phyloP scores from a whole-genome alignment of 1,140 invertebrate genomes.

The Tribolium madens region DNA sequence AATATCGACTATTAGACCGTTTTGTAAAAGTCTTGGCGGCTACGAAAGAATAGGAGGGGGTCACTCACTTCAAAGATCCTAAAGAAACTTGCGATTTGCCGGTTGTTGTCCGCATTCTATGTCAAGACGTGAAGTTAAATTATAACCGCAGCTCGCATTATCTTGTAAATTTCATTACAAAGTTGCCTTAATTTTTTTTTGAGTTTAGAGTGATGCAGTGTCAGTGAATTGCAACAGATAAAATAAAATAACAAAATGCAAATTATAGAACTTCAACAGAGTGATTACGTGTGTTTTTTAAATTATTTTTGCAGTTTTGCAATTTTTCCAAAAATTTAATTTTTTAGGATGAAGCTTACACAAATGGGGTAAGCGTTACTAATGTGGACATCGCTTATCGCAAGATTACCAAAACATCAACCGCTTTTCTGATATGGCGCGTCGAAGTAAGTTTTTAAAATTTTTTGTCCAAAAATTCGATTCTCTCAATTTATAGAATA shows the following conservation, averaged over 20 bases:
- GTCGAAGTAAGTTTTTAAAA: constrained; percentile 74
- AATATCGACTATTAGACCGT: constrained; percentile 8
- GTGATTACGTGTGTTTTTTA: constrained; percentile 57
- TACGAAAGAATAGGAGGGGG: constrained; percentile 38
- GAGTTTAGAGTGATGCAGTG: neutral
- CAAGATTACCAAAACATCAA: constrained; percentile 78
- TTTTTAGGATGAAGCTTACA: constrained; percentile 59
- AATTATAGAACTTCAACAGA: constrained; percentile 58
- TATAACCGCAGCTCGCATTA: constrained; percentile 6
- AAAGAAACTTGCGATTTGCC: constrained; percentile 48
- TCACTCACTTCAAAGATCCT: constrained; percentile 46
- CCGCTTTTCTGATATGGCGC: constrained; percentile 84
- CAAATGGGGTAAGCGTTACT: constrained; percentile 58
- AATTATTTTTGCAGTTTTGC: neutral
- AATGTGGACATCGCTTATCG: constrained; percentile 75
- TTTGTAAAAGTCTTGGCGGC: constrained; percentile 19
- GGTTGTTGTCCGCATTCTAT: constrained; percentile 52
- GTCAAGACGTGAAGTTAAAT: constrained; percentile 26
- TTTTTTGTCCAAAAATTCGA: neutral
- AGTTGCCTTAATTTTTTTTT: neutral
- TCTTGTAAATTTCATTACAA: constrained; percentile 5
- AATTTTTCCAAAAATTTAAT: neutral
- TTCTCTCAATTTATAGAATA: constrained; percentile 72
- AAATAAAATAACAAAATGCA: constrained; percentile 54
- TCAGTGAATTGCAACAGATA: neutral